Percentiles rank a stretch among this genome's conserved stretches.
phyloP scores from a whole-genome alignment of 2,888 invertebrate species.

The Pedicia rivosa region DNA sequence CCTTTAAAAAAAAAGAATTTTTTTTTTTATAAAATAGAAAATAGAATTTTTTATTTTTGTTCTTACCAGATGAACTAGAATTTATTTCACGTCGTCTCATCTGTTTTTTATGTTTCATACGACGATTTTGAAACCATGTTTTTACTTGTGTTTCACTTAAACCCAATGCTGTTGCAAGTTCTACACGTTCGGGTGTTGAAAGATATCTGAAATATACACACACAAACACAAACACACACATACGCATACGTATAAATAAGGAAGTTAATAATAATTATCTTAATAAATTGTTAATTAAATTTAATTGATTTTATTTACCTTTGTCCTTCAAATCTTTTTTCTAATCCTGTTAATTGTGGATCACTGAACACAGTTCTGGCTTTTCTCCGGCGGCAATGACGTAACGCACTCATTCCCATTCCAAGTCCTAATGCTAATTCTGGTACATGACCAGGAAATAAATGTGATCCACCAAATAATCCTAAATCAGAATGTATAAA shows the following conservation, averaged over 20 bases:
- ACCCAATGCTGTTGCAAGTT: constrained; percentile 80
- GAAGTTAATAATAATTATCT: no score
- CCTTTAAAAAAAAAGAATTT: constrained; percentile 1
- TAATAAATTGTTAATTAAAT: not conserved
- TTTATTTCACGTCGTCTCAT: constrained; percentile 33
- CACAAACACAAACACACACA: no score
- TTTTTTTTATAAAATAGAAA: constrained; percentile 7
- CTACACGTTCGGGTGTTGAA: constrained; percentile 91
- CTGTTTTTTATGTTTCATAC: constrained; percentile 95
- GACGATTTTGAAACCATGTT: constrained; percentile 95
- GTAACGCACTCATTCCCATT: constrained; percentile 46
- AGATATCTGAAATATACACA: constrained; percentile 41
- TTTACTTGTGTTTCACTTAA: constrained; percentile 94
- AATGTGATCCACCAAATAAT: constrained; percentile 27
- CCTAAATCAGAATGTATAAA: no score
- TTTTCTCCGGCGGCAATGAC: constrained; percentile 89
- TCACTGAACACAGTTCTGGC: constrained; percentile 87
- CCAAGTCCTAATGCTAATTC: constrained; percentile 29
- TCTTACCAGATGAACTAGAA: constrained; percentile 22
- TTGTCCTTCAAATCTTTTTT: constrained; percentile 89
- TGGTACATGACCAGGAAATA: constrained; percentile 27
- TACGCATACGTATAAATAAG: no score
- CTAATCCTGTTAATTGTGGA: constrained; percentile 69
- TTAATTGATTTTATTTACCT: constrained; percentile 26
- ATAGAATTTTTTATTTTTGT: constrained; percentile 6